These are phyloP conservation scores for Cephus spinipes DNA, from an alignment of 2,888 invertebrate genomes.

Conservation along the genomic window DNA sequence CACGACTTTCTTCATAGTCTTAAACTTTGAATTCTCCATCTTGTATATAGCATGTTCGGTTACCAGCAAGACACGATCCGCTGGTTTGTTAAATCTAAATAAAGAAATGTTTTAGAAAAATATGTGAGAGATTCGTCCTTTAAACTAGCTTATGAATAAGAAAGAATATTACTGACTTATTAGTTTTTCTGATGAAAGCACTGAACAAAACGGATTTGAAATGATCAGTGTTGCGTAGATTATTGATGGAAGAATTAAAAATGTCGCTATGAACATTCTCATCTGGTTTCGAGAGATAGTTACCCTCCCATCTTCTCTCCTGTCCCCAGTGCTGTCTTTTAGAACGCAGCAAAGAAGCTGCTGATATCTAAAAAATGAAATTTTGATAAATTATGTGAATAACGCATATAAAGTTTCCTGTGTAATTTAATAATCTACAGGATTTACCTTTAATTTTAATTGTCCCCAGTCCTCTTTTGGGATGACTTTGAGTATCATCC, in stretches of 20 bases:
- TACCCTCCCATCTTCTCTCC: conserved; percentile 84
- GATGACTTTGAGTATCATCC: conserved; percentile 84
- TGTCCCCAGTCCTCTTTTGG: conserved; percentile 90
- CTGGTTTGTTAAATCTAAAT: conserved; percentile 77
- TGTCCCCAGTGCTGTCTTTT: conserved; percentile 80
- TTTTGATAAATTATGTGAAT: neutral
- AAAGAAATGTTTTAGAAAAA: conserved; percentile 1
- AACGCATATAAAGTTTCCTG: conserved; percentile 8
- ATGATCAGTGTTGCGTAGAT: conserved; percentile 76
- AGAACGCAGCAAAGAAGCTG: conserved; percentile 79
- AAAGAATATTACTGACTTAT: conserved; percentile 44
- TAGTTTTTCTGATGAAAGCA: conserved; percentile 60
- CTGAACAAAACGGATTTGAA: conserved; percentile 70
- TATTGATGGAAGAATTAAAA: conserved; percentile 77
- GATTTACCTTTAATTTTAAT: conserved; percentile 76
- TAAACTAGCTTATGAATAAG: neutral
- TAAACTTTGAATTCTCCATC: conserved; percentile 87
- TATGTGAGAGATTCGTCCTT: neutral
- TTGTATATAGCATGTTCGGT: conserved; percentile 90
- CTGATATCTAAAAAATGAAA: conserved; percentile 70
- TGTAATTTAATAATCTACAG: conserved; percentile 21
- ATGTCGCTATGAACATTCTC: conserved; percentile 77
- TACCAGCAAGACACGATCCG: conserved; percentile 89
- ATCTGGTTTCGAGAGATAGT: conserved; percentile 78
- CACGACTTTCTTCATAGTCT: conserved; percentile 87